Base-by-base conservation (phyloP, 2,113 vertebrate genomes). In the Equus quagga region DNA sequence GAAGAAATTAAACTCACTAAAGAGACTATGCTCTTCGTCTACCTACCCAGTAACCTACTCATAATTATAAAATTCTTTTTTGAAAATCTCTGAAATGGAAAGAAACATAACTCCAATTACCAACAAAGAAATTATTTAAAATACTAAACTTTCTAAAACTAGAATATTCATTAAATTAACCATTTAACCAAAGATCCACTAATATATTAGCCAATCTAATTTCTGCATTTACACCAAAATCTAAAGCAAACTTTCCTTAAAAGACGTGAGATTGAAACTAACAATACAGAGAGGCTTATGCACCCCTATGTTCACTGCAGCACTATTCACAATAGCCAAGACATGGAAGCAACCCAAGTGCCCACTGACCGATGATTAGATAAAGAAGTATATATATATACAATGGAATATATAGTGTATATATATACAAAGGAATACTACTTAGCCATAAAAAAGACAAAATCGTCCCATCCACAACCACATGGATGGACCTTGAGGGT, bases 71-170 rank as follows among this genome's bases (percentile, higher is more conserved):
- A 90, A 76, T 46, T 13, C 51, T 64, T 95, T 82, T 90, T 83
- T 21, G 18, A 95, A 95, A 84, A 75, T 58, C 60, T 96, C 51
- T 94, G 36, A 94, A 84, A 89, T 67, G 8, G 2, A 94, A 97
- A 92, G 36, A 91, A 79, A 79, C 21, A 3, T 46, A 84, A 70
- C 24, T 90, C 12, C 3, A 96, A 93, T 15, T 54, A 64, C 62
- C 46, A 95, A 94, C 24, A 85, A 56, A 97, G n/a, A 89, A 87
- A 95, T 72, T 49, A 75, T 24, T 58, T 95, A 67, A 95, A 94
- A 92, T 65, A 83, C 0, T 78, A 15, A 85, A 18, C 70, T 60
- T 92, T 90, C 67, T 85, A 91, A 94, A 86, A 51, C 12, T 86
- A 83, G 10, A 82, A 54, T 94, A 85, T 62, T 82, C 15, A 82